A percentile compares a stretch with the other conserved stretches of the same genome.
These are phyloP conservation scores for Pseudoatta argentina DNA, from an alignment of 1,140 invertebrate genomes.

Conservation along the genomic window DNA sequence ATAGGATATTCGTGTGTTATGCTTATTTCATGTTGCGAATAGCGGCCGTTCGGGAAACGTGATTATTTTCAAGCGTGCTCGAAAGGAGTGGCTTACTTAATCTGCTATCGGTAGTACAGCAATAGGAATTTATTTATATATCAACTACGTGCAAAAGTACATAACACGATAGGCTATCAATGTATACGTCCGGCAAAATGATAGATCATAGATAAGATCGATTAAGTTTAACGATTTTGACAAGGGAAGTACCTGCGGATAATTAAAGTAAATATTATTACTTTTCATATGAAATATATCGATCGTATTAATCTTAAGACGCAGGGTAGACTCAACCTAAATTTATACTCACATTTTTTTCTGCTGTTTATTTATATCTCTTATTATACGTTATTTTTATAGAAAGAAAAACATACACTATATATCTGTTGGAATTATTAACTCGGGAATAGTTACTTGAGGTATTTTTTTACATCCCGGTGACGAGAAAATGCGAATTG, in stretches of 20 bases:
- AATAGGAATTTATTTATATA: constrained; percentile 50
- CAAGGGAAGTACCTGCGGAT: neutral
- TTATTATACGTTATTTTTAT: too few relatives aligned
- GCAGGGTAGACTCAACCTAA: neutral
- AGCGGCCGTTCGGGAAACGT: constrained; percentile 14
- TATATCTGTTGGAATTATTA: too few relatives aligned
- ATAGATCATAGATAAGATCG: constrained; percentile 40
- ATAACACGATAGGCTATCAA: constrained; percentile 36
- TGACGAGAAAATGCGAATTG: too few relatives aligned
- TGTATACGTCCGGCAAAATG: neutral
- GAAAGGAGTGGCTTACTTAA: constrained; percentile 41
- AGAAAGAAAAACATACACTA: too few relatives aligned
- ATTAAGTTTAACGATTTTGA: constrained; percentile 8
- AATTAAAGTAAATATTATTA: neutral
- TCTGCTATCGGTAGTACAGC: constrained; percentile 23
- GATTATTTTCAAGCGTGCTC: constrained; percentile 27
- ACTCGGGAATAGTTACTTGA: too few relatives aligned
- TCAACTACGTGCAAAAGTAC: neutral
- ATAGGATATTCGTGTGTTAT: neutral
- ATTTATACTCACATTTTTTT: neutral
- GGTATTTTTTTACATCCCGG: too few relatives aligned
- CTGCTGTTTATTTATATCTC: too few relatives aligned
- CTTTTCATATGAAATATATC: neutral
- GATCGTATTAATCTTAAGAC: neutral
- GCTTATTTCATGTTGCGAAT: neutral